A percentile compares a stretch with the other conserved stretches of the same genome.
These are phyloP conservation scores for Ciona savignyi DNA, from an alignment of 23 tunicate genomes.

Conservation along the genomic window DNA sequence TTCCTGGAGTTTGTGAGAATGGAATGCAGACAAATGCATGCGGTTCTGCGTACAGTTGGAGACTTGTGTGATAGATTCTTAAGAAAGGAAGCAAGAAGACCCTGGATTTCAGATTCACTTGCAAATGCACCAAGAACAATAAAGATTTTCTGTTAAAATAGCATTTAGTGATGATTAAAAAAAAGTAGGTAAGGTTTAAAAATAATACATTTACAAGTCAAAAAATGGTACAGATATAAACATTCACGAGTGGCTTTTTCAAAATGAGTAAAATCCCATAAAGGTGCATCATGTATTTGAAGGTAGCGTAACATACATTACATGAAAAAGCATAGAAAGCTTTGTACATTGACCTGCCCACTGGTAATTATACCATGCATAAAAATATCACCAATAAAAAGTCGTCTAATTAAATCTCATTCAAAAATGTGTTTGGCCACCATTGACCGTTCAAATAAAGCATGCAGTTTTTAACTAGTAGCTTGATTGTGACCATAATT, in stretches of 20 bases:
- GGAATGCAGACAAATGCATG: slow-evolving; percentile 54
- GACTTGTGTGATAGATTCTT: slow-evolving; percentile 73
- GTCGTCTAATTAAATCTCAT: too few relatives aligned
- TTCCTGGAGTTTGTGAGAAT: slow-evolving; percentile 42
- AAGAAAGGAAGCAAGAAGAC: slow-evolving; percentile 46
- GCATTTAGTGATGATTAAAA: not conserved
- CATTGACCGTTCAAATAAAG: too few relatives aligned
- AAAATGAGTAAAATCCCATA: not conserved
- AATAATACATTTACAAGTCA: not conserved
- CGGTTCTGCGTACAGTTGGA: slow-evolving; percentile 47
- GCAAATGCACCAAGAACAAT: slow-evolving; percentile 55
- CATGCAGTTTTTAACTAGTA: too few relatives aligned
- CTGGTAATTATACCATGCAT: too few relatives aligned
- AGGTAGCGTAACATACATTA: not conserved
- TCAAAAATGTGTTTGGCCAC: too few relatives aligned
- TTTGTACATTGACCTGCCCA: too few relatives aligned
- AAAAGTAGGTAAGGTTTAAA: too few relatives aligned
- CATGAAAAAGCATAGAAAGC: not conserved
- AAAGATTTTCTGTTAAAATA: slow-evolving; percentile 57
- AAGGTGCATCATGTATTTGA: not conserved
- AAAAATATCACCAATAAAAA: too few relatives aligned
- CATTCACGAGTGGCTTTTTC: not conserved
- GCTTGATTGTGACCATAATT: too few relatives aligned
- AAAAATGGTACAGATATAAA: not conserved
- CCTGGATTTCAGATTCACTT: slow-evolving; percentile 57